These are phyloP conservation scores for Tetragnatha montana DNA, from an alignment of 2,888 invertebrate genomes.

Conservation along the genomic window DNA sequence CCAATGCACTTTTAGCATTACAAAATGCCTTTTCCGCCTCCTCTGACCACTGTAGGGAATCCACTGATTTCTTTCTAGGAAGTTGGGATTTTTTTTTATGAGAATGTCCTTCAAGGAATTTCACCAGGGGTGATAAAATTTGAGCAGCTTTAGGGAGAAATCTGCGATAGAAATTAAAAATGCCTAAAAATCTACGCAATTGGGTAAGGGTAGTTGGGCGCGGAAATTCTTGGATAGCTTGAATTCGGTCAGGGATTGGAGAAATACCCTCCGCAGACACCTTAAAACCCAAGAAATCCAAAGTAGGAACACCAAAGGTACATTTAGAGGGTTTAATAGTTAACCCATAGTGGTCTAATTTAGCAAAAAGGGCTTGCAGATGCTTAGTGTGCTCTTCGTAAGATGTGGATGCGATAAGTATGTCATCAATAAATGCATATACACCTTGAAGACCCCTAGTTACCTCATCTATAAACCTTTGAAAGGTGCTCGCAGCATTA, in stretches of 20 bases:
- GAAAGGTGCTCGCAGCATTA: slow-evolving; percentile 15
- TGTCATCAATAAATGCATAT: slow-evolving; percentile 61
- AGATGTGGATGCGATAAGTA: slow-evolving; percentile 35
- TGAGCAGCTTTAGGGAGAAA: not conserved
- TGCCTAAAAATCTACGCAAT: slow-evolving; percentile 57
- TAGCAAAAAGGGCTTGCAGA: slow-evolving; percentile 33
- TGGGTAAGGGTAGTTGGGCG: slow-evolving; percentile 44
- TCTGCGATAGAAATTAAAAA: slow-evolving; percentile 60
- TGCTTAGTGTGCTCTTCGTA: slow-evolving; percentile 40
- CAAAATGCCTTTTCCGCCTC: not conserved
- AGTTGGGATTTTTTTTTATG: slow-evolving; percentile 19
- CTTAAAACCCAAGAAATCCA: slow-evolving; percentile 54
- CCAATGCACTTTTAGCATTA: not conserved
- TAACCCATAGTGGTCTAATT: slow-evolving; percentile 42
- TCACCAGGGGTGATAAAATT: slow-evolving; percentile 31
- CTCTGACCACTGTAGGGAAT: not conserved
- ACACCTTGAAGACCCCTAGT: slow-evolving; percentile 14
- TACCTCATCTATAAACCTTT: slow-evolving; percentile 53
- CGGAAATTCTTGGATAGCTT: slow-evolving; percentile 58
- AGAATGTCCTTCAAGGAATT: slow-evolving; percentile 5
- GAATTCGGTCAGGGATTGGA: slow-evolving; percentile 43
- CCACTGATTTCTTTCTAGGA: not conserved
- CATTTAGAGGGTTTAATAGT: slow-evolving; percentile 48
- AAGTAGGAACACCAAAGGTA: slow-evolving; percentile 29
- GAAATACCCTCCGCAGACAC: slow-evolving; percentile 34